Evolutionary conservation across 2,113 vertebrate species (phyloP).

Genomic region (Phrynocephalus versicolor): DNA sequence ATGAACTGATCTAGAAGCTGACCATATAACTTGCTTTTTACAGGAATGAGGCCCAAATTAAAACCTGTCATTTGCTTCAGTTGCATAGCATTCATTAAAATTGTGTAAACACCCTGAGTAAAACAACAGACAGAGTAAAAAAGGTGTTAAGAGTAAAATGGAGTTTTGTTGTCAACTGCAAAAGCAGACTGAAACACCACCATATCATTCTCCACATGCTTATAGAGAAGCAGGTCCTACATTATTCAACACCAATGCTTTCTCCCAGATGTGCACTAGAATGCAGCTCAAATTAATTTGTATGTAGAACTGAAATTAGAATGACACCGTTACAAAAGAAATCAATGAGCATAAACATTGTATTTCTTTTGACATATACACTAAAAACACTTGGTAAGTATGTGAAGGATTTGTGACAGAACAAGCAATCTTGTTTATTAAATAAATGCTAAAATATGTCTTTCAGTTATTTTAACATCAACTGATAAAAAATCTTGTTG

Average conservation of each 20-base stretch:
- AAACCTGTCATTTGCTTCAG: not conserved
- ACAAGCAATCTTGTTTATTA: not conserved
- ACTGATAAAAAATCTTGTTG: too few species aligned
- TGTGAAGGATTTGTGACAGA: not conserved
- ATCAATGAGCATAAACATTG: not conserved
- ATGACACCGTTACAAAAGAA: not conserved
- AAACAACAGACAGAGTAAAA: too few species aligned
- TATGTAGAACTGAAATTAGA: not conserved
- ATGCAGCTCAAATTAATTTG: too few species aligned
- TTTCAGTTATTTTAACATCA: not conserved
- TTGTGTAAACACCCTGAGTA: not conserved
- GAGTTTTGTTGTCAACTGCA: not conserved
- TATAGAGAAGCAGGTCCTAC: not conserved
- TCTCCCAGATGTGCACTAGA: too few species aligned
- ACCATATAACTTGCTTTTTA: not conserved
- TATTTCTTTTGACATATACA: not conserved
- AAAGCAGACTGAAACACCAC: not conserved
- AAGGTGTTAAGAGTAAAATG: not conserved
- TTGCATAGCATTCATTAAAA: not conserved
- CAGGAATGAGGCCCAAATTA: not conserved
- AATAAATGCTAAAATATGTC: not conserved
- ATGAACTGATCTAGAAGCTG: not conserved
- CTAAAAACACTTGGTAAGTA: not conserved
- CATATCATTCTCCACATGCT: not conserved
- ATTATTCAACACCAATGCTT: not conserved